Evolutionary conservation across 1,140 invertebrate species (phyloP).

Genomic region (Drosophila arawakana): DNA sequence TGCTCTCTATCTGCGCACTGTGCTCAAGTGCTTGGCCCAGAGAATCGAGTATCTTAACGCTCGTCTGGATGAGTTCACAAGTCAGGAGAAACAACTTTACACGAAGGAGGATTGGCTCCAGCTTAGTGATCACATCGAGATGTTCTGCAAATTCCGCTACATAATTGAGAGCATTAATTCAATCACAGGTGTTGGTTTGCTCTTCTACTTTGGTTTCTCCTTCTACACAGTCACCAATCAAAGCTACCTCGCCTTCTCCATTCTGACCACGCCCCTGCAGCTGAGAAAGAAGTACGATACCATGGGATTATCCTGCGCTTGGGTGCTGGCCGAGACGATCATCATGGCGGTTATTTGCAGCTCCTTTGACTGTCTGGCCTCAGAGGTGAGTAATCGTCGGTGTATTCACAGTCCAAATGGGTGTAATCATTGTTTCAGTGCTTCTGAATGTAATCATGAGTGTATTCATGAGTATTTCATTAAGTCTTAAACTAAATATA

Average conservation of each 20-base stretch:
- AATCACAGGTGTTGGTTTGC: slow-evolving; percentile 55
- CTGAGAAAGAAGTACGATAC: slow-evolving; percentile 41
- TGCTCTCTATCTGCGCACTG: slow-evolving; percentile 54
- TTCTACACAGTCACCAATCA: slow-evolving; percentile 76
- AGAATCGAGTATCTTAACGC: slow-evolving; percentile 61
- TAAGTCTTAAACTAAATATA: no score
- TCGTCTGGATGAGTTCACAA: slow-evolving; percentile 50
- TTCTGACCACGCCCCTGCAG: slow-evolving; percentile 40
- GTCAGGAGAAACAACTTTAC: slow-evolving; percentile 13
- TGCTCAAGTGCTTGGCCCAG: slow-evolving; percentile 52
- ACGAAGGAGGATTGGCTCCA: slow-evolving; percentile 61
- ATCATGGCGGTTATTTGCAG: slow-evolving; percentile 66
- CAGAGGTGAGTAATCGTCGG: slow-evolving; percentile 44
- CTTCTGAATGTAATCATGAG: background rate
- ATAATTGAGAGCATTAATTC: slow-evolving; percentile 69
- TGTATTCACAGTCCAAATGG: background rate
- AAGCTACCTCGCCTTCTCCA: slow-evolving; percentile 70
- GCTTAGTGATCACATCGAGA: slow-evolving; percentile 65
- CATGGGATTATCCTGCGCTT: slow-evolving; percentile 63
- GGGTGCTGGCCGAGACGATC: slow-evolving; percentile 63
- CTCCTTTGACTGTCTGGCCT: slow-evolving; percentile 68
- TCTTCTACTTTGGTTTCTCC: slow-evolving; percentile 71
- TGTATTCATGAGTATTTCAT: background rate
- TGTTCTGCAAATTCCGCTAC: slow-evolving; percentile 72
- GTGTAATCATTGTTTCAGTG: background rate